phyloP scores from a whole-genome alignment of 1,140 invertebrate genomes.

The Babylonia areolata region DNA sequence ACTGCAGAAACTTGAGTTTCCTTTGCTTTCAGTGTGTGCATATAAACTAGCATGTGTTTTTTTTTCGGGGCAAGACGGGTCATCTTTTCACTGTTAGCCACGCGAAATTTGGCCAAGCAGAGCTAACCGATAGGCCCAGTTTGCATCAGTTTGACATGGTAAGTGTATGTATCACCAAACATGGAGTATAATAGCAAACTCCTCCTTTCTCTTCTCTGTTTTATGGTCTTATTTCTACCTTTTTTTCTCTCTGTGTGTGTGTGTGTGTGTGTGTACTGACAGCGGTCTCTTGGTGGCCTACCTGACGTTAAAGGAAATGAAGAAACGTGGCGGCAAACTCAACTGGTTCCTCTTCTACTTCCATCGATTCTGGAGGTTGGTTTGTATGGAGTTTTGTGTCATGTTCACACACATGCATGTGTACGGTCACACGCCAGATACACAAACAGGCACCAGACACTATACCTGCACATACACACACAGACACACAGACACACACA shows the following conservation, averaged over 20 bases:
- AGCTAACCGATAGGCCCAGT: too few relatives aligned
- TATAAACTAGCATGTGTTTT: background rate
- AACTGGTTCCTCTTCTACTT: conserved; percentile 68
- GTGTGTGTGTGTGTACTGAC: background rate
- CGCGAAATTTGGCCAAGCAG: too few relatives aligned
- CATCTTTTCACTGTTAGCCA: too few relatives aligned
- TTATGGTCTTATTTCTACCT: too few relatives aligned
- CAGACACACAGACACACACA: background rate
- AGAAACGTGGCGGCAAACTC: conserved; percentile 69
- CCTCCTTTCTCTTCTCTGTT: too few relatives aligned
- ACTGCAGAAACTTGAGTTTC: too few relatives aligned
- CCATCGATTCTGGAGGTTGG: conserved; percentile 67
- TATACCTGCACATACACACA: too few relatives aligned
- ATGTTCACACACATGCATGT: background rate
- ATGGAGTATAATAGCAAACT: too few relatives aligned
- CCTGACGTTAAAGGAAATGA: conserved; percentile 77
- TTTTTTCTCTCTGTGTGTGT: conserved; percentile 13
- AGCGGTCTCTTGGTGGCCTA: conserved; percentile 74
- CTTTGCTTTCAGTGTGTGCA: background rate
- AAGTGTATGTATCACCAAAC: too few relatives aligned
- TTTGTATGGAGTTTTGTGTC: conserved; percentile 10
- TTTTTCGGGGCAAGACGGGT: too few relatives aligned
- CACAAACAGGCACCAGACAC: background rate
- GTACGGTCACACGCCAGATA: background rate
- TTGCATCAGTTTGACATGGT: too few relatives aligned